These are phyloP conservation scores for Thumatha senex DNA, from an alignment of 2,888 invertebrate genomes.

Conservation along the genomic window DNA sequence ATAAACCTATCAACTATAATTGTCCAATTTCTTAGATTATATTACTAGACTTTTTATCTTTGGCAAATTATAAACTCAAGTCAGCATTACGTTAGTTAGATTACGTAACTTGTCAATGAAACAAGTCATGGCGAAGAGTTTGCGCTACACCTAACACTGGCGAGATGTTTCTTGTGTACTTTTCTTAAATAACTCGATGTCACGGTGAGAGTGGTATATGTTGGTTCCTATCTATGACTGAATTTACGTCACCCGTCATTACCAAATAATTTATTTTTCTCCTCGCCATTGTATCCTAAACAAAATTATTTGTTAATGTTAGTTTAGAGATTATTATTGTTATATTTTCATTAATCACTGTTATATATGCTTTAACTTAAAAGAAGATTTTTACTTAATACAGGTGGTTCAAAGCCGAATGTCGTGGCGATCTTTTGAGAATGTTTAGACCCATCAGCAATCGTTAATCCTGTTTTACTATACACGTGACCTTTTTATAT, in stretches of 20 bases:
- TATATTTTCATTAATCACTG: neutral
- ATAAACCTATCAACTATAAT: too few species aligned
- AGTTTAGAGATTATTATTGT: neutral
- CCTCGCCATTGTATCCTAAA: neutral
- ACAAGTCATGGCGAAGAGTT: conserved; percentile 21
- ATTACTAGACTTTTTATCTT: too few species aligned
- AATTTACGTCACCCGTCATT: neutral
- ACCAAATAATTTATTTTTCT: too few species aligned
- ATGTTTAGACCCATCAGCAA: too few species aligned
- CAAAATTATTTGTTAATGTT: too few species aligned
- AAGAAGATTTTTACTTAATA: neutral
- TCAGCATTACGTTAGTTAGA: conserved; percentile 2
- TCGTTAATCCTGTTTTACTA: neutral
- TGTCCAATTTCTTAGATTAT: too few species aligned
- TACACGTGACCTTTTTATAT: neutral
- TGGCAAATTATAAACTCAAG: too few species aligned
- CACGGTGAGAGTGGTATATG: conserved; percentile 40
- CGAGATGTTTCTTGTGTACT: conserved; percentile 29
- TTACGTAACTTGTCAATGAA: conserved; percentile 24
- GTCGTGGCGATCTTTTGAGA: too few species aligned
- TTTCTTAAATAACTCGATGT: conserved; percentile 34
- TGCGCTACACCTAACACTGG: conserved; percentile 11
- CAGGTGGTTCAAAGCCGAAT: too few species aligned
- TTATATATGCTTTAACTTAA: neutral
- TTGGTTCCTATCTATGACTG: neutral